Evolutionary conservation across 2,797 vertebrate genomes (phyloP).

Genomic region (Ctenopoma multispine): DNA sequence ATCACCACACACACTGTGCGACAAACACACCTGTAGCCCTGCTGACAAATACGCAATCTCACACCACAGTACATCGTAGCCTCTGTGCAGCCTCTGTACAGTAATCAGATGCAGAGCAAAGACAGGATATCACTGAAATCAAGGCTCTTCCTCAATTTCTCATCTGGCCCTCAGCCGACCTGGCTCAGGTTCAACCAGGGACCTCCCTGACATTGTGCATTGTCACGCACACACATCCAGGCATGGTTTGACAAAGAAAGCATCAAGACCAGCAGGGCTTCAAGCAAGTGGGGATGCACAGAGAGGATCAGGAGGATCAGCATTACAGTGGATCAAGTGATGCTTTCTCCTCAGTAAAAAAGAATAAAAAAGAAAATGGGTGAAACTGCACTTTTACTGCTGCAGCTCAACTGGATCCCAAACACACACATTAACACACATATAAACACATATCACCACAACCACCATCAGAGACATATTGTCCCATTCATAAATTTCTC

Average conservation of each 20-base stretch:
- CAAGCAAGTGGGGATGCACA: neutral
- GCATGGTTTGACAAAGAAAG: constrained; percentile 44
- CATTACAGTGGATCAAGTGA: neutral
- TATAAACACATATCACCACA: constrained; percentile 63
- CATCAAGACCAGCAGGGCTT: constrained; percentile 18
- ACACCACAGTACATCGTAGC: constrained; percentile 23
- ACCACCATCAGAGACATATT: constrained; percentile 52
- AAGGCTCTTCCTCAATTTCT: constrained; percentile 77
- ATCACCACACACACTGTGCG: constrained; percentile 12
- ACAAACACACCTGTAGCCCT: constrained; percentile 28
- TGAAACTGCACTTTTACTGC: constrained; percentile 2
- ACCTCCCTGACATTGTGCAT: constrained; percentile 75
- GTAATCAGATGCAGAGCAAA: constrained; percentile 69
- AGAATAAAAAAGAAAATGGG: neutral
- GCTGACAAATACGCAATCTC: constrained; percentile 21
- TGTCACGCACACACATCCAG: constrained; percentile 68
- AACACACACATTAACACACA: constrained; percentile 56
- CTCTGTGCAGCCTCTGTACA: constrained; percentile 18
- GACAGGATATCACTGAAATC: constrained; percentile 77
- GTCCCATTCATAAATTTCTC: constrained; percentile 83
- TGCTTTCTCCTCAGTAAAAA: neutral
- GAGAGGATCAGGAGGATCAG: constrained; percentile 5
- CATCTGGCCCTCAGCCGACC: constrained; percentile 82
- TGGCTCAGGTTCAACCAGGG: constrained; percentile 68
- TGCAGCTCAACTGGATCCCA: constrained; percentile 23